Percentiles rank a stretch among this genome's conserved stretches.
These are phyloP conservation scores for Platyrinchus mystaceus DNA, from an alignment of 2,797 vertebrate species.

Conservation along the genomic window DNA sequence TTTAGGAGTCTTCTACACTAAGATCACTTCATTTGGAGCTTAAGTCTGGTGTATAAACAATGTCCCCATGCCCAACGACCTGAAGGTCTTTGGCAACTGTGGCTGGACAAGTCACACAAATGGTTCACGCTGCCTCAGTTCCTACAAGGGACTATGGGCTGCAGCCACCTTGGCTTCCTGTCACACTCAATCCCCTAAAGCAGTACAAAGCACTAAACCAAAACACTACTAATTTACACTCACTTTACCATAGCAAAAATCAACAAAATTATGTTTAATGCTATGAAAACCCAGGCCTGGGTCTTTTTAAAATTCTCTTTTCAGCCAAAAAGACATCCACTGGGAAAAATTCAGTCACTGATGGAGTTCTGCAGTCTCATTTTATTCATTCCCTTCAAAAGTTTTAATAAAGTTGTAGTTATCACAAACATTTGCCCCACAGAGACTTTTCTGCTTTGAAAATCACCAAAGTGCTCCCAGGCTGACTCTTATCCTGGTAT, in stretches of 20 bases:
- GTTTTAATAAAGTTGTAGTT: constrained; percentile 44
- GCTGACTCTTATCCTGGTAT: constrained; percentile 36
- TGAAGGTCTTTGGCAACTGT: neutral
- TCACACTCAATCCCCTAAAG: neutral
- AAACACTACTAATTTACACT: neutral
- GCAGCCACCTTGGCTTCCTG: neutral
- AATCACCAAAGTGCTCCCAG: constrained; percentile 21
- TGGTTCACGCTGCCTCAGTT: neutral
- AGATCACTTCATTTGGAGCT: neutral
- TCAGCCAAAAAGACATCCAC: neutral
- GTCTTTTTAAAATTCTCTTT: neutral
- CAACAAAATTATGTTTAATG: neutral
- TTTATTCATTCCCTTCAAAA: constrained; percentile 23
- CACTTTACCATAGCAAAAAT: neutral
- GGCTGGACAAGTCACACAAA: neutral
- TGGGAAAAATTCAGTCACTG: neutral
- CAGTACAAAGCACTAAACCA: neutral
- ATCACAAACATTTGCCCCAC: constrained; percentile 40
- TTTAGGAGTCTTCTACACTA: neutral
- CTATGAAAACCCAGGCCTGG: neutral
- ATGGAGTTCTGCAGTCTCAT: constrained; percentile 3
- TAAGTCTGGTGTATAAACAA: neutral
- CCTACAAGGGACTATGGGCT: rapidly evolving
- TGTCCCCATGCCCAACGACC: neutral
- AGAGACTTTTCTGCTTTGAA: constrained; percentile 43